Conservation (phyloP, 2,113 vertebrate species). For the Tenebrosternarchus preto region DNA sequence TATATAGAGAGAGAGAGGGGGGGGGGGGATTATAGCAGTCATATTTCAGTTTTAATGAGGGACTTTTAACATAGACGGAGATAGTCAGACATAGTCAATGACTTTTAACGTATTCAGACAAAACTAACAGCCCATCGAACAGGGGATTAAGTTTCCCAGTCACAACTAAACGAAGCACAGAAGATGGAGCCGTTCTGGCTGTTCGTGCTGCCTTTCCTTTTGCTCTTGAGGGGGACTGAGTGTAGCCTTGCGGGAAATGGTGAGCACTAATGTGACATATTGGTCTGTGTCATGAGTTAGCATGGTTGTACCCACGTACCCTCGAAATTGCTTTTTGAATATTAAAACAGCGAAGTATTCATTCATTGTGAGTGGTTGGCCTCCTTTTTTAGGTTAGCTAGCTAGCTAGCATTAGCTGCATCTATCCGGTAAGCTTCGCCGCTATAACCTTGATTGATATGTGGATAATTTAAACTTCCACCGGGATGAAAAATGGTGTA, state of each 20-base stretch:
- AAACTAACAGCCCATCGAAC: conserved; percentile 59
- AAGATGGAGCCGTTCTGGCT: conserved; percentile 64
- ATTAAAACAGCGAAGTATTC: not conserved
- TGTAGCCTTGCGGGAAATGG: conserved; percentile 41
- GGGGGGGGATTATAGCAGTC: too few relatives aligned
- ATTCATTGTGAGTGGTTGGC: not conserved
- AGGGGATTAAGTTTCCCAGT: conserved; percentile 27
- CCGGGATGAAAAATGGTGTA: too few relatives aligned
- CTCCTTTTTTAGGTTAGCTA: not conserved
- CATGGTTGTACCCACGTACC: not conserved
- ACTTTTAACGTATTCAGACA: conserved; percentile 48
- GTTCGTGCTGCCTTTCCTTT: conserved; percentile 35
- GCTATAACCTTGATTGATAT: not conserved
- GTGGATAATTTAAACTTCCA: not conserved
- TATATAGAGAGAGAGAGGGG: too few relatives aligned
- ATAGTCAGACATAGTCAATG: too few relatives aligned
- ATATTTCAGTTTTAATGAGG: too few relatives aligned
- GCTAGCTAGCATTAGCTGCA: not conserved
- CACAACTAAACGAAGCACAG: conserved; percentile 47
- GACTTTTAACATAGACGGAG: too few relatives aligned
- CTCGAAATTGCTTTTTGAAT: too few relatives aligned
- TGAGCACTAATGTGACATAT: not conserved
- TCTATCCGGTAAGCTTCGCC: not conserved
- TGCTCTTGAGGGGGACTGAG: conserved; percentile 30
- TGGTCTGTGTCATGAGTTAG: not conserved